Base-by-base conservation (phyloP, 2,888 invertebrate species). In the Cheilosia impressa region DNA sequence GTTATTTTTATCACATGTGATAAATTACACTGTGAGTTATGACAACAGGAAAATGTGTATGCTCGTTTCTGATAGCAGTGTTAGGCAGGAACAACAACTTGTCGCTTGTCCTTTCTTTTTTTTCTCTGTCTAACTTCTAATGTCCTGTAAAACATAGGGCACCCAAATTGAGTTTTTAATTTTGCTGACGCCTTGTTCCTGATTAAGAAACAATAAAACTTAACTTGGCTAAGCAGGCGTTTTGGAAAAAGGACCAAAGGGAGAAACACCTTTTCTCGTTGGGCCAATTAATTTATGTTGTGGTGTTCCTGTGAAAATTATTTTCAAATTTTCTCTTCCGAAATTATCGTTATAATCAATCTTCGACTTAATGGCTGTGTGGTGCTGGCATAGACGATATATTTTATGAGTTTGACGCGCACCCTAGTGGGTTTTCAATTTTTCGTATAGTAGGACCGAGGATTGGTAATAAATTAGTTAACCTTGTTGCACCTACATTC, bases 1-100 rank as follows among this genome's bases (percentile, higher is more conserved):
- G 85, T 72, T 87, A 87, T 87, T 87, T 87, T 81, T 87, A 87
- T 77, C 81, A 17, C 72, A 27, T 47, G 79, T 85, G 85, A 87
- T 87, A 87, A 87, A 87, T 87, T 76, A 77, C 85, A 47, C 27
- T 52, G 77, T 82, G 85, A 87, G 77, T 81, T 81, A 81, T 87
- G 81, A 81, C 52, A 52, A 53, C 57, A 52, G 62, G 58, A 43
- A 83, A 77, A 77, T 58, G 76, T 45, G 31, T 10, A 4, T 45
- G 17, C 60, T 38, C 50, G 60, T 31, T 22, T 55, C 58, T 47
- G 15, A 22, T 9, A 15, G 4, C 34, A 9, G 43, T 27, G 27
- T 19, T 24, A n/a, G 45, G 17, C 38, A 50, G 58, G 38, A 50
- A 53, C 57, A 81, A 66, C 85, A 87, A 81, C 81, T 81, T 81